Percentiles rank a stretch among this genome's conserved stretches.
Conservation (phyloP, 2,113 vertebrate genomes). For the Oncorhynchus kisutch region DNA sequence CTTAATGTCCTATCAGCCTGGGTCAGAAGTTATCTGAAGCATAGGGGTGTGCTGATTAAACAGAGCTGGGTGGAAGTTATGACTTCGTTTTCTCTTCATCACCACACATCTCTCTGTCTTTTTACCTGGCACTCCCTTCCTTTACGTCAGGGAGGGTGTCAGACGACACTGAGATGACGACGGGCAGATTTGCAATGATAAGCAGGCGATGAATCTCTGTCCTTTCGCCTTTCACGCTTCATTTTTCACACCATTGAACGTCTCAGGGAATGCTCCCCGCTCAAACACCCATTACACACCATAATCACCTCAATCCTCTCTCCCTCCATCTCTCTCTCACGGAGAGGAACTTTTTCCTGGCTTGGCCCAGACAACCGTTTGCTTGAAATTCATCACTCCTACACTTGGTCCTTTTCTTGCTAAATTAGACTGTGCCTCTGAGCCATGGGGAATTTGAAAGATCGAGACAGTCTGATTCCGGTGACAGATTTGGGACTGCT, state of each 20-base stretch:
- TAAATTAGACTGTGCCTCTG: slow-evolving; percentile 36
- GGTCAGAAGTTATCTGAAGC: slow-evolving; percentile 66
- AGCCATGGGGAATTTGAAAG: slow-evolving; percentile 20
- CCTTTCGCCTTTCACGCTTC: slow-evolving; percentile 45
- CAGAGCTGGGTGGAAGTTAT: slow-evolving; percentile 45
- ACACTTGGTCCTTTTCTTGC: slow-evolving; percentile 22
- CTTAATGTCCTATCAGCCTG: slow-evolving; percentile 56
- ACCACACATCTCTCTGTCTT: not conserved
- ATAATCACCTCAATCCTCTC: slow-evolving; percentile 39
- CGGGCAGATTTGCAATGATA: slow-evolving; percentile 45
- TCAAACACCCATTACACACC: slow-evolving; percentile 35
- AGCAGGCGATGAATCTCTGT: slow-evolving; percentile 40
- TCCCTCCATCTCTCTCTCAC: not conserved
- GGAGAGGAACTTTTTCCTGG: not conserved
- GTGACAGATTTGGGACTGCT: slow-evolving; percentile 12
- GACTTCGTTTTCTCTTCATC: slow-evolving; percentile 32
- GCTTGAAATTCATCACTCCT: slow-evolving; percentile 27
- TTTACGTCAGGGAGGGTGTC: slow-evolving; percentile 9
- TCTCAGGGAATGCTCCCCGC: slow-evolving; percentile 12
- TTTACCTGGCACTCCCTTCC: slow-evolving; percentile 1
- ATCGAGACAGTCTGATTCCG: not conserved
- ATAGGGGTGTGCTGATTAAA: slow-evolving; percentile 59
- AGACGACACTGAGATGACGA: not conserved
- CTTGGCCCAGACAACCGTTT: not conserved
- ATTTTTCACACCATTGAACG: slow-evolving; percentile 47